Evolutionary conservation across 2,113 vertebrate species (phyloP).

Genomic region (Catharus minimus): DNA sequence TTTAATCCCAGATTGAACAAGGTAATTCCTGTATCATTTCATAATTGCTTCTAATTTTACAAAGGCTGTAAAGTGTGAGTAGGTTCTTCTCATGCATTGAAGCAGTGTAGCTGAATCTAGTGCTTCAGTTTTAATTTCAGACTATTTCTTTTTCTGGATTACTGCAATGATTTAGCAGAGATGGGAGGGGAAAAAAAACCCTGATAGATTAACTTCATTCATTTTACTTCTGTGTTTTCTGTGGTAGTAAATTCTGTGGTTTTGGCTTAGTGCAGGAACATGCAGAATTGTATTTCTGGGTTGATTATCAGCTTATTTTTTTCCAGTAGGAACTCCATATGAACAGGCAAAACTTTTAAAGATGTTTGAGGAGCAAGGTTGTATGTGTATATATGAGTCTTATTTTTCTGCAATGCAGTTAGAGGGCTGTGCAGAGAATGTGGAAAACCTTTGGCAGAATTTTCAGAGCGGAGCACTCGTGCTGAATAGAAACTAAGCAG

Average conservation of each 20-base stretch:
- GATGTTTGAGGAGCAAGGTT: conserved; percentile 49
- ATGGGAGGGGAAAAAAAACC: background rate
- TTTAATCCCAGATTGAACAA: background rate
- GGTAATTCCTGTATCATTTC: background rate
- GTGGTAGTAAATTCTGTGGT: conserved; percentile 18
- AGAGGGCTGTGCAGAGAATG: conserved; percentile 62
- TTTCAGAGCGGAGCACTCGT: conserved; percentile 57
- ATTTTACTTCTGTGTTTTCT: conserved; percentile 29
- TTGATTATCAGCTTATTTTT: conserved; percentile 41
- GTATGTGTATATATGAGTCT: conserved; percentile 50
- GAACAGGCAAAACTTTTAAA: conserved; percentile 58
- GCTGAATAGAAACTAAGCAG: conserved; percentile 69
- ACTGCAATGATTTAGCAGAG: conserved; percentile 36
- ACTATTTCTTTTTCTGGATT: conserved; percentile 27
- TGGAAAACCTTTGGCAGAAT: conserved; percentile 67
- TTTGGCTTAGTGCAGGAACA: background rate
- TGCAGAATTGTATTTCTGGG: conserved; percentile 33
- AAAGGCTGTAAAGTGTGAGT: background rate
- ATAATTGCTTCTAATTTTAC: conserved; percentile 16
- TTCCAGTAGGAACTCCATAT: conserved; percentile 28
- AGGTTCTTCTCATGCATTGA: background rate
- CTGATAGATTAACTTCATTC: conserved; percentile 23
- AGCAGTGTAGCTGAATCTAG: background rate
- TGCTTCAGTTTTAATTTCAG: background rate
- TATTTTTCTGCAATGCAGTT: conserved; percentile 73